Evolutionary conservation across 2,113 vertebrate genomes (phyloP), one percentile per base, ranked within the genome.

Genomic region (Atherinomorus stipes): DNA sequence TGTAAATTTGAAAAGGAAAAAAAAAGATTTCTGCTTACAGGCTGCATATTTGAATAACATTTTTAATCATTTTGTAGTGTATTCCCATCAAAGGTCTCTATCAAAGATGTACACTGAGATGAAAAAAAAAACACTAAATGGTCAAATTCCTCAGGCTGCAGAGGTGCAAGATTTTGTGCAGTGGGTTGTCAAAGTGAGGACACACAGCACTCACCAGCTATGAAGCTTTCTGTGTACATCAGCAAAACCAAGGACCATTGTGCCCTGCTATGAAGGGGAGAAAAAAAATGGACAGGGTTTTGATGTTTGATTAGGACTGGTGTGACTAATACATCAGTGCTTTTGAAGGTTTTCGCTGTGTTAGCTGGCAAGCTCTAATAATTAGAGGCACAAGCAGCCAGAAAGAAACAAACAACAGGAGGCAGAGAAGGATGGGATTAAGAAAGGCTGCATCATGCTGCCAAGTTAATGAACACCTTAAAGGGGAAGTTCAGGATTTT

Each of bases 361-460:
- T 18, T 77, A 19, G 56, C 54, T 66, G 64, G 64, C 52, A 54
- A 52, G 34, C 64, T 26, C 31, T 5, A 75, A 81, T 50, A 68
- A 76, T 84, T 64, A 69, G 49, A 73, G 51, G 38, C 64, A 56
- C 62, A 81, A 58, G 75, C 26, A 52, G 78, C 61, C 76, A 77
- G 37, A 34, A 40, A 74, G 64, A 71, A 53, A 52, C 59, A 79
- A 76, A 76, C 71, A 74, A 67, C 70, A 80, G 73, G 47, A 74
- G 76, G 71, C 57, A 61, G 61, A 19, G 56, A 67, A 47, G 62
- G 71, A 60, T 25, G 45, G 54, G 70, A 71, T 71, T 75, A 45
- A 62, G 28, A 12, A 7, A 21, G 16, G 40, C 1, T 71, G 64
- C 42, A 34, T 44, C 53, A 61, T 26, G 59, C 40, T 64, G 79